Conservation (phyloP, 2,888 invertebrate genomes). For the Cantharis flavilabris region DNA sequence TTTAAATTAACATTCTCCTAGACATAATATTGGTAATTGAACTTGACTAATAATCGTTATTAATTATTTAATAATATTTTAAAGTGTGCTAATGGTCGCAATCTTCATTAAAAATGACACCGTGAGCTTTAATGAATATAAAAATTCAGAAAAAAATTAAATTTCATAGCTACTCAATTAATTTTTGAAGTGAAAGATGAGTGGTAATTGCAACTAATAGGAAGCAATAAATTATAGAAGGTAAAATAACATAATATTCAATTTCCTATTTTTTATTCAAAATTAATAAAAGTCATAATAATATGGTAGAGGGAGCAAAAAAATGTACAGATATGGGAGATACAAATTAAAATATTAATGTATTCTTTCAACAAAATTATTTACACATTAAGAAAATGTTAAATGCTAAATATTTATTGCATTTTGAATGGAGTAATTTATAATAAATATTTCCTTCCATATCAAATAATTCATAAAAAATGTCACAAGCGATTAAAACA, state of each 20-base stretch:
- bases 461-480: not conserved
- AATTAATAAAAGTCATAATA: not conserved
- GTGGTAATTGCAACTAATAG: not conserved
- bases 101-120: not conserved
- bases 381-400: not conserved
- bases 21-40: not conserved
- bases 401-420: not conserved
- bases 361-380: not conserved
- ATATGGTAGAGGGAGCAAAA: no score
- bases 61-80: not conserved
- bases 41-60: not conserved
- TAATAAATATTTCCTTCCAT: not conserved
- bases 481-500: not conserved
- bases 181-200: not conserved
- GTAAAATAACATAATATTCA: no score
- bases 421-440: not conserved
- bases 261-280: not conserved
- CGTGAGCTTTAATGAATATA: not conserved
- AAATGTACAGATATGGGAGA: not conserved
- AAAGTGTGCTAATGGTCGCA: not conserved
- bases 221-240: not conserved
- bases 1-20: not conserved
- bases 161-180: not conserved
- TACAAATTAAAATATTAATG: not conserved
- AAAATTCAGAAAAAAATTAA: not conserved